Conservation (phyloP, 2,113 vertebrate species). For the Cyanoramphus novaezelandiae region DNA sequence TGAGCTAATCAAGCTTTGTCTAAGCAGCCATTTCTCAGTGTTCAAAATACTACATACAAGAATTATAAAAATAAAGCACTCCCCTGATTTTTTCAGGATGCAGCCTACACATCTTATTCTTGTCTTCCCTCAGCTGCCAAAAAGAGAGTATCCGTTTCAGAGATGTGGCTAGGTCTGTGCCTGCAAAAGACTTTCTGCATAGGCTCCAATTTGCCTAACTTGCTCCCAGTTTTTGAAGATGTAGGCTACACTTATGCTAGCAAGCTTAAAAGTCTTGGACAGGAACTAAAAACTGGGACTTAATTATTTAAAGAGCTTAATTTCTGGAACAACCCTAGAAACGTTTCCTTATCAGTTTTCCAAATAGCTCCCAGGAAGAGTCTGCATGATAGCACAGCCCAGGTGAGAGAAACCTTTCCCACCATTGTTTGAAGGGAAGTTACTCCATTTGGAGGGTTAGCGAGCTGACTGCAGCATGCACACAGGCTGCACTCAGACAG, state of each 20-base stretch:
- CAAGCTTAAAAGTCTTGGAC: neutral
- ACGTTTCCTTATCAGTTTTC: neutral
- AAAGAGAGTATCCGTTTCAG: neutral
- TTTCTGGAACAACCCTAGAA: neutral
- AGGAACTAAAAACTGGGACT: neutral
- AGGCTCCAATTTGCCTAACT: neutral
- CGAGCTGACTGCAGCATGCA: neutral
- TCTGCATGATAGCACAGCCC: neutral
- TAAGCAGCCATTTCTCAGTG: neutral
- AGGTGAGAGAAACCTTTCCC: neutral
- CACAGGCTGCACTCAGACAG: neutral
- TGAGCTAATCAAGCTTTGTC: neutral
- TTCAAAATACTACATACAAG: neutral
- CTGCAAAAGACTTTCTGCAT: neutral
- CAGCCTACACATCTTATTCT: neutral
- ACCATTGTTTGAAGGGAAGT: neutral
- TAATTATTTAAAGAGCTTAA: neutral
- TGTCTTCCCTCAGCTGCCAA: neutral
- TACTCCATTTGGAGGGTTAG: accelerated
- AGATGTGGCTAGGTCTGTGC: neutral
- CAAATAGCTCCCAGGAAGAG: neutral
- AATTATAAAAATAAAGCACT: neutral
- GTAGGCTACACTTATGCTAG: neutral
- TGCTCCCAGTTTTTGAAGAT: neutral
- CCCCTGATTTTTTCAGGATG: neutral